Percentiles rank a stretch among this genome's conserved stretches.
These are phyloP conservation scores for Acanthosepion pharaonis DNA, from an alignment of 2,888 invertebrate genomes.

Conservation along the genomic window DNA sequence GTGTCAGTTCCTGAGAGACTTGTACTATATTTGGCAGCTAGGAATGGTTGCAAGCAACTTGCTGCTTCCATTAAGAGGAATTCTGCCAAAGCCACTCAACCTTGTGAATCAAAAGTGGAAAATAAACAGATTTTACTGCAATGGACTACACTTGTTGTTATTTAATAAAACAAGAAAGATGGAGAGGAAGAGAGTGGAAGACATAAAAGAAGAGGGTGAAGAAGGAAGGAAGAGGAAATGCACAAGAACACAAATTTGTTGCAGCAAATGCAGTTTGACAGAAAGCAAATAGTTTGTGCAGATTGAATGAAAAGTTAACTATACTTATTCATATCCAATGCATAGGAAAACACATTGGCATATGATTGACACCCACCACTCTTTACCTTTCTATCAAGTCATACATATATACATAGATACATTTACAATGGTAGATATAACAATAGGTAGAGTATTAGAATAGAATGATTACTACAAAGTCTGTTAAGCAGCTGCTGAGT, in stretches of 20 bases:
- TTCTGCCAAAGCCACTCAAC: constrained; percentile 16
- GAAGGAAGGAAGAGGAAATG: not conserved
- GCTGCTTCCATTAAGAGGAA: not conserved
- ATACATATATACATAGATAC: too few species aligned
- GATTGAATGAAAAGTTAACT: not conserved
- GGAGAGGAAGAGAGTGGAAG: not conserved
- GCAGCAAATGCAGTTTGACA: not conserved
- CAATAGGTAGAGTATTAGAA: not conserved
- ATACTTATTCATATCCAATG: not conserved
- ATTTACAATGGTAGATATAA: not conserved
- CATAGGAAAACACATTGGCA: not conserved
- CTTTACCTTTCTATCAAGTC: too few species aligned
- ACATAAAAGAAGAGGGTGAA: not conserved
- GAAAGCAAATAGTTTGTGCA: not conserved
- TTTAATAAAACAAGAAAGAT: not conserved
- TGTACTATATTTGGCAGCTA: not conserved
- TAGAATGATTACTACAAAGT: not conserved
- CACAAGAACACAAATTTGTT: not conserved
- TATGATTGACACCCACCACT: too few species aligned
- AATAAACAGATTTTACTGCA: constrained; percentile 7
- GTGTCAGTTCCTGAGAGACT: not conserved
- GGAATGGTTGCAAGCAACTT: not conserved
- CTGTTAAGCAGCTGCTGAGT: not conserved
- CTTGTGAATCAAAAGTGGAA: not conserved
- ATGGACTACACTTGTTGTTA: not conserved